phyloP scores from a whole-genome alignment of 2,113 vertebrate genomes.

The Smithornis capensis region DNA sequence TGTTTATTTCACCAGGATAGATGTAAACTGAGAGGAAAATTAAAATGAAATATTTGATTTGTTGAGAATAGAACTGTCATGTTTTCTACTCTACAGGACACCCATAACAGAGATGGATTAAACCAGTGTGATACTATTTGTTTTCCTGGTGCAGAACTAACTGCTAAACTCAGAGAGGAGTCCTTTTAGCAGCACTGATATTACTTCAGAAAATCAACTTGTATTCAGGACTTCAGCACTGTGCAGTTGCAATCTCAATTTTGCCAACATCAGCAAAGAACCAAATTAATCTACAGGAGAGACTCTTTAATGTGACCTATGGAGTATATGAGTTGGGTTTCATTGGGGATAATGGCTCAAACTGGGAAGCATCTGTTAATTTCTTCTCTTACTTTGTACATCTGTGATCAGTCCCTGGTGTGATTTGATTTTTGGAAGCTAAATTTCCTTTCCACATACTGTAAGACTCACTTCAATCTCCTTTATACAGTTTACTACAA shows the following conservation, averaged over 20 bases:
- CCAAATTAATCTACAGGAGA: neutral
- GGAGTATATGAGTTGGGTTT: neutral
- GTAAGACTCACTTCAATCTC: slow-evolving; percentile 19
- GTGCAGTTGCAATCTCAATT: neutral
- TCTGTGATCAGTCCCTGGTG: slow-evolving; percentile 14
- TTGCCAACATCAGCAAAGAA: neutral
- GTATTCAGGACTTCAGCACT: neutral
- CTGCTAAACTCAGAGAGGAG: neutral
- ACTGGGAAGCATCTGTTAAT: slow-evolving; percentile 11
- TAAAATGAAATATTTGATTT: neutral
- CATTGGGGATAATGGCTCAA: neutral
- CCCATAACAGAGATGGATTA: neutral
- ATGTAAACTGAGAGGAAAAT: neutral
- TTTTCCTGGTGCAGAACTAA: neutral
- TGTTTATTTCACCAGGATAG: neutral
- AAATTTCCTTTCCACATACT: slow-evolving; percentile 38
- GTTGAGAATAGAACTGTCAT: neutral
- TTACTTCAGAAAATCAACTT: neutral
- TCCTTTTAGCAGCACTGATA: neutral
- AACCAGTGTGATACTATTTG: neutral
- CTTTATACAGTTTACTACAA: slow-evolving; percentile 22
- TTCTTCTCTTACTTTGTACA: slow-evolving; percentile 27
- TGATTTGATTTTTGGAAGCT: slow-evolving; percentile 48
- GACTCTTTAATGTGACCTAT: neutral
- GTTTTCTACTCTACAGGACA: neutral